Percentiles rank a stretch among this genome's conserved stretches.
Evolutionary conservation across 2,113 vertebrate species (phyloP).

Genomic region (Holacanthus passer): DNA sequence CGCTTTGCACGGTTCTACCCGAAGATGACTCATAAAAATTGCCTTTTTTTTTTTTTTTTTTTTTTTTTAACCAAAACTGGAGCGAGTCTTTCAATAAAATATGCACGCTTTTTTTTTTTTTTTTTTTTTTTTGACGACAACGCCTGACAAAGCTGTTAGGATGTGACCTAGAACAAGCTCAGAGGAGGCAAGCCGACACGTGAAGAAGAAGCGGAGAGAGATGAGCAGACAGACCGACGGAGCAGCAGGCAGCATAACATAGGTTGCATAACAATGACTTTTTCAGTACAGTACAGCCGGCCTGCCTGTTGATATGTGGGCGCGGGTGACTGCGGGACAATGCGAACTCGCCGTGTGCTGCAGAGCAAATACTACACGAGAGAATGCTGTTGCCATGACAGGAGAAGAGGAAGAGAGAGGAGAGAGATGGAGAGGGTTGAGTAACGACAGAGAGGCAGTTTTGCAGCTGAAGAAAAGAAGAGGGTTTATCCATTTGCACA

Average conservation of each 20-base stretch:
- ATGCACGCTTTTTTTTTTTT: slow-evolving; percentile 8
- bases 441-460: slow-evolving; percentile 63
- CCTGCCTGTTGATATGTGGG: slow-evolving; percentile 83
- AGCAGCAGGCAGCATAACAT: slow-evolving; percentile 75
- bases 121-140: slow-evolving; percentile 28
- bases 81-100: slow-evolving; percentile 50
- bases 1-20: slow-evolving; percentile 22
- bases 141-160: slow-evolving; percentile 51
- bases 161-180: slow-evolving; percentile 56
- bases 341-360: slow-evolving; percentile 71
- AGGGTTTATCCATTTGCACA: slow-evolving; percentile 66
- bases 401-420: slow-evolving; percentile 51
- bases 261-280: slow-evolving; percentile 83
- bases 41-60: too few species aligned
- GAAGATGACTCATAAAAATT: slow-evolving; percentile 41
- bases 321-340: slow-evolving; percentile 80
- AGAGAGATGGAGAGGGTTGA: slow-evolving; percentile 63
- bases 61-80: slow-evolving; percentile 28
- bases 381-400: slow-evolving; percentile 82
- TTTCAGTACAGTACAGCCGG: slow-evolving; percentile 73
- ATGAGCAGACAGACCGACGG: slow-evolving; percentile 56
- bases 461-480: slow-evolving; percentile 61
- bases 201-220: slow-evolving; percentile 49
- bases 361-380: slow-evolving; percentile 73
- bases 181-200: slow-evolving; percentile 43